Conservation (phyloP, 2,797 vertebrate genomes). For the Thamnophis elegans region DNA sequence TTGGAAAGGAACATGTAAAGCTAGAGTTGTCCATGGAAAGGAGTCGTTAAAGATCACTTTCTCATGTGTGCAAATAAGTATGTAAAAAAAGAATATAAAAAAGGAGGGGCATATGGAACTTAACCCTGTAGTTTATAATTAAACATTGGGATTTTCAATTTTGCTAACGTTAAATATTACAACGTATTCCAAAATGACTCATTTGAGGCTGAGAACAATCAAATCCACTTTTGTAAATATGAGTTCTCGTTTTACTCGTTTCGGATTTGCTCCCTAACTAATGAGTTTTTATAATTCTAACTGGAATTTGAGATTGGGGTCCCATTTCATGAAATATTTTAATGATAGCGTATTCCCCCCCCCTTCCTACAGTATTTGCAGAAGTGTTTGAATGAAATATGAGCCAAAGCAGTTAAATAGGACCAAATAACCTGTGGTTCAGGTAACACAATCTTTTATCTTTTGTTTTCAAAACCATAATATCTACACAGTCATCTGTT, state of each 20-base stretch:
- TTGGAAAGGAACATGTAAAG: conserved; percentile 41
- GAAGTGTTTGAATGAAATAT: background rate
- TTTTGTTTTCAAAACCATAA: conserved; percentile 2
- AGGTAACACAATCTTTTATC: background rate
- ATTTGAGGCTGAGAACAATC: background rate
- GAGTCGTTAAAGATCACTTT: conserved; percentile 42
- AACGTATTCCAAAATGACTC: background rate
- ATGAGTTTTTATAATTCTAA: conserved; percentile 1
- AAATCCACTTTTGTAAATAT: background rate
- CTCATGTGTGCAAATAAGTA: background rate
- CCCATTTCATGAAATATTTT: background rate
- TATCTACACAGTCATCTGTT: background rate
- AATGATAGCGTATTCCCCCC: background rate
- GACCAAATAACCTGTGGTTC: background rate
- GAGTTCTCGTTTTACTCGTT: conserved; percentile 1
- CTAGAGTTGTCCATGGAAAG: conserved; percentile 45
- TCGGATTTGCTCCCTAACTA: background rate
- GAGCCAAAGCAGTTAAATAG: background rate
- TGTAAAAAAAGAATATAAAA: background rate
- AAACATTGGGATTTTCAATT: background rate
- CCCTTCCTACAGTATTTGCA: background rate
- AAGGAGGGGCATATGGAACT: background rate
- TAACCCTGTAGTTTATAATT: background rate
- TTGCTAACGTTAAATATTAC: background rate
- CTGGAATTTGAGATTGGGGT: background rate